Evolutionary conservation across 2,113 vertebrate genomes (phyloP).

Genomic region (Passerina amoena): DNA sequence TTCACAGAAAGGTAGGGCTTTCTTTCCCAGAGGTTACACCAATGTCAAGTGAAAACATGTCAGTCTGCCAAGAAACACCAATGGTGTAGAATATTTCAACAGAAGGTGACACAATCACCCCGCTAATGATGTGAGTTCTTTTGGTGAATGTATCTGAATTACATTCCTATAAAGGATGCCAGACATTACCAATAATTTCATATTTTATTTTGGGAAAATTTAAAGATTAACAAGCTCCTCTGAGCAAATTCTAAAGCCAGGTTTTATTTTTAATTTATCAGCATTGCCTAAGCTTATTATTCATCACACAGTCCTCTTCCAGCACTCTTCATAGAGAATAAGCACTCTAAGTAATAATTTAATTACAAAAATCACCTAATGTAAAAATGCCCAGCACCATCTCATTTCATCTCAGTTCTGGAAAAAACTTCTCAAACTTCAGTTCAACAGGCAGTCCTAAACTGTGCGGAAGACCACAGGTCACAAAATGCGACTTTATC

Average conservation of each 20-base stretch:
- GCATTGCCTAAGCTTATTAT: background rate
- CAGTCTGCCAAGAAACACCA: slow-evolving; percentile 45
- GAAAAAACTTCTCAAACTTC: background rate
- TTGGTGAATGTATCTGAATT: background rate
- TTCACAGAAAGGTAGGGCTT: background rate
- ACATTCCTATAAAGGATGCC: background rate
- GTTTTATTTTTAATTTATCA: slow-evolving; percentile 5
- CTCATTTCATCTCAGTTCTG: background rate
- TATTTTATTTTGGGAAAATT: background rate
- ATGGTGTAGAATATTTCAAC: slow-evolving; percentile 14
- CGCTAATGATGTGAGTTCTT: background rate
- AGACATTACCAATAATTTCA: background rate
- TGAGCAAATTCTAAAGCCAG: background rate
- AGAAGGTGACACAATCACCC: background rate
- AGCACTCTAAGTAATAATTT: background rate
- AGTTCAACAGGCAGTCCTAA: background rate
- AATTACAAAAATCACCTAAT: background rate
- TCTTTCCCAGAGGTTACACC: slow-evolving; percentile 20
- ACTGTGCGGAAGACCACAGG: background rate
- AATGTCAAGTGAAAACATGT: slow-evolving; percentile 40
- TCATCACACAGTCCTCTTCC: background rate
- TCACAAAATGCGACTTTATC: background rate
- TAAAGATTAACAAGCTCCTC: background rate
- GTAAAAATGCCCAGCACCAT: background rate
- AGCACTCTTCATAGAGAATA: background rate